Evolutionary conservation across 2,113 vertebrate genomes (phyloP), one percentile per base, ranked within the genome.

Genomic region (Thryonomys swinderianus): DNA sequence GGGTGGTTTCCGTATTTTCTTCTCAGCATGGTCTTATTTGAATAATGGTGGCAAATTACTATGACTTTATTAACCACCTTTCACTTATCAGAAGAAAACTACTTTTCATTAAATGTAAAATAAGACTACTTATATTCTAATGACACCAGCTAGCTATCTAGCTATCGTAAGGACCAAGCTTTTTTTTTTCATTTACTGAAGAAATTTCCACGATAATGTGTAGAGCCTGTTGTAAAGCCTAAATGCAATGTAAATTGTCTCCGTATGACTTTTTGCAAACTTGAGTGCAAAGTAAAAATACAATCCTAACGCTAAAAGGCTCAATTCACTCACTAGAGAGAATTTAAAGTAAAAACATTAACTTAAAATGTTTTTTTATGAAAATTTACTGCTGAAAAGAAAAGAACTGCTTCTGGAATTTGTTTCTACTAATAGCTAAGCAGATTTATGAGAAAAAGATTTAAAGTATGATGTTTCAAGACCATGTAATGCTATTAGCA

Each of bases 21-120:
- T 95, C 76, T n/a, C 91, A 92, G 95, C 34, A 20, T 37, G 76
- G n/a, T 69, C 81, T 85, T 69, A 82, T 85, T 91, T 97, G 66
- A 88, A 62, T 81, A 93, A 88, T 89, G 59, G 64, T 86, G 45
- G 88, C 55, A 96, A 89, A 91, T 86, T 95, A 59, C 59, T 45
- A 91, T 55, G 73, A 95, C 74, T 96, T 95, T 91, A 95, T 76
- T 85, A 97, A 95, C 59, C 53, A 89, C 79, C 59, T 95, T 91
- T 85, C 73, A 93, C 66, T 86, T 93, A 78, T 89, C 53, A 64
- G 34, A 83, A 82, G 32, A 82, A 91, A 91, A 76, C 37, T 85
- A 67, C 25, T 89, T 94, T 95, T 79, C 66, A 89, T 86, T 92
- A 88, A 62, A 82, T 85, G 37, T 96, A 89, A 95, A 87, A 86